Percentiles rank a stretch among this genome's conserved stretches.
Conservation (phyloP, 2,888 invertebrate species). For the Andricus quercusramuli region DNA sequence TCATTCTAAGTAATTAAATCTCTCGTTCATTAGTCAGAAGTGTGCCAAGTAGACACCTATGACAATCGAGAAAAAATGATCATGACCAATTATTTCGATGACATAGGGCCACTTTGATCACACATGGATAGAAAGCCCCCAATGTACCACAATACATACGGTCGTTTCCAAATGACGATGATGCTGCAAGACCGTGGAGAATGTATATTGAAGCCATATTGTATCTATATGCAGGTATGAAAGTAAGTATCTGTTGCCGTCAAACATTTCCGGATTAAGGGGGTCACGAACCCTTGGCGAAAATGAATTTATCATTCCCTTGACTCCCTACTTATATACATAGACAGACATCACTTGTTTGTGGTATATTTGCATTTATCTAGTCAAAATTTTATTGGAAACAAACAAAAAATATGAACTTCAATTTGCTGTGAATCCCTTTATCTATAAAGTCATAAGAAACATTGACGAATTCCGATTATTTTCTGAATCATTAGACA, state of each 20-base stretch:
- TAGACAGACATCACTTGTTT: background rate
- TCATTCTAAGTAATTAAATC: background rate
- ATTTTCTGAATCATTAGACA: constrained; percentile 33
- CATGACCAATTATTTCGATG: constrained; percentile 59
- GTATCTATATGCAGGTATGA: constrained; percentile 54
- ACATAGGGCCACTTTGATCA: constrained; percentile 65
- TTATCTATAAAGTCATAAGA: background rate
- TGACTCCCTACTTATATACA: constrained; percentile 4
- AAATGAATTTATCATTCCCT: constrained; percentile 30
- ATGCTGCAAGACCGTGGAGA: constrained; percentile 63
- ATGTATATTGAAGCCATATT: constrained; percentile 61
- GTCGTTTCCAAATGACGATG: constrained; percentile 49
- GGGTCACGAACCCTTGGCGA: constrained; percentile 14
- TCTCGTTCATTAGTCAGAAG: background rate
- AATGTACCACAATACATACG: constrained; percentile 41
- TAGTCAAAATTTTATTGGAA: background rate
- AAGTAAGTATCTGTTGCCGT: constrained; percentile 51
- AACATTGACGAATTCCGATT: background rate
- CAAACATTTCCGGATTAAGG: constrained; percentile 29
- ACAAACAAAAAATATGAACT: background rate
- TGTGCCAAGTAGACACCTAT: background rate
- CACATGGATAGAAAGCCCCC: constrained; percentile 61
- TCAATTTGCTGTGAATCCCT: background rate
- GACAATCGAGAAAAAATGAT: constrained; percentile 26
- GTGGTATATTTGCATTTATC: background rate